Evolutionary conservation across 2,797 vertebrate genomes (phyloP).

Genomic region (Psittacula echo): DNA sequence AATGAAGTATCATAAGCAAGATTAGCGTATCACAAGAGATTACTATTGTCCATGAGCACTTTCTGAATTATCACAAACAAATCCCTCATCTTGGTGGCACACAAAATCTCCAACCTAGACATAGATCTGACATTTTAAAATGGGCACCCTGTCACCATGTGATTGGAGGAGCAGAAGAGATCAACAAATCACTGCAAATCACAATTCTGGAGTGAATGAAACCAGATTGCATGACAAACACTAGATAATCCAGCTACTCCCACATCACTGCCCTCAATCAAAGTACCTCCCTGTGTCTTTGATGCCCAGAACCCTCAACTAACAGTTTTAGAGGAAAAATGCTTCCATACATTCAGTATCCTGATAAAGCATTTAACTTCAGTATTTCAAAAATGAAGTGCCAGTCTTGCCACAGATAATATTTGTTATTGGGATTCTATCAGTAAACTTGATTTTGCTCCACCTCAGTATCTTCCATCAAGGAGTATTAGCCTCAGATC

Average conservation of each 20-base stretch:
- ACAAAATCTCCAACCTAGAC: background rate
- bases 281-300: background rate
- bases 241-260: background rate
- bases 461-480: background rate
- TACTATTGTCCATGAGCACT: fast-evolving
- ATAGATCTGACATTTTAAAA: background rate
- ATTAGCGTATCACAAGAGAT: background rate
- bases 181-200: background rate
- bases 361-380: background rate
- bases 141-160: background rate
- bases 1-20: background rate
- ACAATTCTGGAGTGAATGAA: background rate
- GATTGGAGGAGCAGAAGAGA: background rate
- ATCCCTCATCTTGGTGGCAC: background rate
- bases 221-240: background rate
- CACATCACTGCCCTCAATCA: background rate
- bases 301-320: background rate
- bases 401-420: background rate
- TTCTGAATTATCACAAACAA: background rate
- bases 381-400: background rate
- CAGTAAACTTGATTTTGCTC: background rate
- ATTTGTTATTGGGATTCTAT: background rate
- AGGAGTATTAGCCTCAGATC: background rate
- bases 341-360: background rate
- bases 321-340: background rate